Percentiles rank a stretch among this genome's conserved stretches.
Conservation (phyloP, 2,797 vertebrate genomes). For the Mycteria americana region DNA sequence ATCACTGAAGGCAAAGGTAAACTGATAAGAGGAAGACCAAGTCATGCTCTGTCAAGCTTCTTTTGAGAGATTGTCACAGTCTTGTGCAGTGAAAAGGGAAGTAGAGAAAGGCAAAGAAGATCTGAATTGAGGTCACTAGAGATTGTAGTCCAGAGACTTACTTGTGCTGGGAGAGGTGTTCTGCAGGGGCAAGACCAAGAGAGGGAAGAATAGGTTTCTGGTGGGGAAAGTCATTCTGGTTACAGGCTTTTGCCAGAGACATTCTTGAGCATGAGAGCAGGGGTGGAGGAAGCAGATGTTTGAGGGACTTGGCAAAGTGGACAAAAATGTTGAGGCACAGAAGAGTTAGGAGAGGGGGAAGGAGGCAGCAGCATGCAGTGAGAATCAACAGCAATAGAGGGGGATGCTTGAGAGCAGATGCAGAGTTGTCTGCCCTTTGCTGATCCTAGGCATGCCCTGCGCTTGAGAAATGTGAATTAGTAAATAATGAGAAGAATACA, state of each 20-base stretch:
- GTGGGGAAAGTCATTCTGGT: background rate
- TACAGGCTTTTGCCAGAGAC: background rate
- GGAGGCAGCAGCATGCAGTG: background rate
- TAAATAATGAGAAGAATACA: background rate
- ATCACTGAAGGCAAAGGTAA: background rate
- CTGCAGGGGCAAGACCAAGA: background rate
- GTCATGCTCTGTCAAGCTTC: background rate
- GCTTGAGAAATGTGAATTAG: background rate
- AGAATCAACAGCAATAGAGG: background rate
- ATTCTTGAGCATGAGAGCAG: background rate
- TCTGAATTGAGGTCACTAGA: background rate
- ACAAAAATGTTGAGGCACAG: conserved; percentile 19
- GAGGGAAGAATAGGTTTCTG: background rate
- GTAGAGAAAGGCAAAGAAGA: background rate
- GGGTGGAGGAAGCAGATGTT: conserved; percentile 42
- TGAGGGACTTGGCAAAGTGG: conserved; percentile 37
- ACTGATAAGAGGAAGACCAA: background rate
- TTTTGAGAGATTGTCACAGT: background rate
- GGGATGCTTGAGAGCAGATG: background rate
- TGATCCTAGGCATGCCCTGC: background rate
- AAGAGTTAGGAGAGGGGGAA: background rate
- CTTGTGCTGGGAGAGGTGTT: background rate
- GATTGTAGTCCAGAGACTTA: background rate
- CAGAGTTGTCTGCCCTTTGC: background rate
- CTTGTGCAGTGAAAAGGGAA: background rate